Base-by-base conservation (phyloP, 2,797 vertebrate species). In the Phylloscopus collybita region DNA sequence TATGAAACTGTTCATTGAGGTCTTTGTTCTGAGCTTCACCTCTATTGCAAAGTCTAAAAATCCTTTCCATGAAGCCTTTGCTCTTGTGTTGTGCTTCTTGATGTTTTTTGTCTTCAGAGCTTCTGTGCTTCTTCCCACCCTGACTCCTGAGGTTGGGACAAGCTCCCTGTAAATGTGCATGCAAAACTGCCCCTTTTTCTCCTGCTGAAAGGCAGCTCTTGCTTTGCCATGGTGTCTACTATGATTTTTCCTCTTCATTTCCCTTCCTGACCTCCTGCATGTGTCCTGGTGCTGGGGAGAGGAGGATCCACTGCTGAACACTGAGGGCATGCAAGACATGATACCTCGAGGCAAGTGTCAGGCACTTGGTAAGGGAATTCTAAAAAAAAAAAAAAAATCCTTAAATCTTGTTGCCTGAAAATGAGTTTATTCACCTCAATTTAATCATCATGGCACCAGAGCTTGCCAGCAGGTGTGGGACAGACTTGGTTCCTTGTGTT, bases 311-410 rank as follows among this genome's bases (percentile, higher is more conserved):
- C 49, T 57, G 60, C 69, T 83, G 38, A 30, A 2, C 64, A 23
- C 9, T 40, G 42, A 11, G 16, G 14, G 5, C 1, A 0, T 34
- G 34, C 16, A 29, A 27, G n/a, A 49, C 30, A 2, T 5, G 25
- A 27, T 17, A 27, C 34, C 38, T 70, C 26, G 49, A 59, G 49
- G 25, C 7, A 23, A 34, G 3, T 5, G 10, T 57, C 47, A 79
- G 56, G 25, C 21, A 51, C 13, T 27, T 38, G 2, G 15, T 34
- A 49, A 40, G 10, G 36, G 13, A 74, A 54, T 40, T 47, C 26
- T 34, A 15, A 47, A 42, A 50, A 34, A 38, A 42, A 50, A 34
- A 38, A 27, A 32, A 14, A 40, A 40, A 40, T 6, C 27, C 27
- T 42, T 62, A 30, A 42, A 38, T 26, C 22, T 6, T 56, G 3